Conservation (phyloP, 2,888 invertebrate genomes). For the Prenolepis imparis region DNA sequence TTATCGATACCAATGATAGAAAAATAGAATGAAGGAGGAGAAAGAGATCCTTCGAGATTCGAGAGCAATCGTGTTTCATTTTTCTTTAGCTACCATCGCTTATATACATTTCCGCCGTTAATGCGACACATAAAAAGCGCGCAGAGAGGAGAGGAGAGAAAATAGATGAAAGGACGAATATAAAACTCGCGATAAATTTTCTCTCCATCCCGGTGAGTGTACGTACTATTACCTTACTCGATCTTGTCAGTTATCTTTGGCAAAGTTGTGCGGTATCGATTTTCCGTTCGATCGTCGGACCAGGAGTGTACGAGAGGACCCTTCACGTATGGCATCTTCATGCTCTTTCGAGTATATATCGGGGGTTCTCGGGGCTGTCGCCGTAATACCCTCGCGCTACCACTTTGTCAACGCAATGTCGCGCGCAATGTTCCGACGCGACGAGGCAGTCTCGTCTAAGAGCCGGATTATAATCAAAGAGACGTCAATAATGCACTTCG, state of each 20-base stretch:
- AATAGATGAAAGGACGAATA: not conserved
- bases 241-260: conserved; percentile 55
- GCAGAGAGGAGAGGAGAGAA: not conserved
- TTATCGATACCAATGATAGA: not conserved
- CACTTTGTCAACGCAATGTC: conserved; percentile 37
- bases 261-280: conserved; percentile 58
- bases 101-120: not conserved
- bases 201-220: conserved; percentile 30
- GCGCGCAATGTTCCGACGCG: not conserved
- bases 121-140: not conserved
- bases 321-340: conserved; percentile 18
- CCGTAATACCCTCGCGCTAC: conserved; percentile 50
- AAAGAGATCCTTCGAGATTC: not conserved
- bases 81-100: not conserved
- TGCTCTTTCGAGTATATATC: not conserved
- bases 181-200: conserved; percentile 57
- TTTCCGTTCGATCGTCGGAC: conserved; percentile 65
- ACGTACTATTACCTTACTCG: conserved; percentile 64
- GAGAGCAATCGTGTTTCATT: not conserved
- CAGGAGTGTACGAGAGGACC: conserved; percentile 19
- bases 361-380: conserved; percentile 4
- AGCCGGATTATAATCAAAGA: conserved; percentile 62
- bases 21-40: not conserved
- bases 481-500: conserved; percentile 20
- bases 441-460: conserved; percentile 24